A percentile compares a stretch with the other conserved stretches of the same genome.
Evolutionary conservation across 2,888 invertebrate species (phyloP).

Genomic region (Dascillus cervinus): DNA sequence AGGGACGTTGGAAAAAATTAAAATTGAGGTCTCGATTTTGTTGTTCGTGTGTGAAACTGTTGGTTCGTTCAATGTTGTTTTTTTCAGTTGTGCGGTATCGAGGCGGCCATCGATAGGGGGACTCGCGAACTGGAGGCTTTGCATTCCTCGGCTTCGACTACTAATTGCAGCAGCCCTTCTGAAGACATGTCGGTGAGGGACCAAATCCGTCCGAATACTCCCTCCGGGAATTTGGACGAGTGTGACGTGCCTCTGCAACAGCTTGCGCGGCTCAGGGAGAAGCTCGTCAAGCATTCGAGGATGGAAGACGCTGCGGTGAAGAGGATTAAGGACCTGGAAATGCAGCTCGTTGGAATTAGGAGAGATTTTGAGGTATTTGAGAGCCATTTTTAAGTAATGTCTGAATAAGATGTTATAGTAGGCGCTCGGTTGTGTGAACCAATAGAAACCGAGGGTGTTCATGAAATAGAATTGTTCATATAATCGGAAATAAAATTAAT

Average conservation of each 20-base stretch:
- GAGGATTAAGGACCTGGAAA: constrained; percentile 68
- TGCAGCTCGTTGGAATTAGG: constrained; percentile 53
- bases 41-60: too few species aligned
- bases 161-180: constrained; percentile 67
- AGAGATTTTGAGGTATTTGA: constrained; percentile 58
- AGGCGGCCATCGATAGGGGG: constrained; percentile 58
- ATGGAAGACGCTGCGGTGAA: constrained; percentile 75
- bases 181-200: constrained; percentile 72
- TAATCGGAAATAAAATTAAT: too few species aligned
- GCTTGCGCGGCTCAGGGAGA: constrained; percentile 39
- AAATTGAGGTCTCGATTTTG: constrained; percentile 45
- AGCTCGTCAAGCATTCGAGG: constrained; percentile 51
- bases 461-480: too few species aligned
- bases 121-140: constrained; percentile 66
- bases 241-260: constrained; percentile 39
- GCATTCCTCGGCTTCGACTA: constrained; percentile 56
- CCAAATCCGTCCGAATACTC: constrained; percentile 40
- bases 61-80: too few species aligned
- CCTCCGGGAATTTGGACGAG: constrained; percentile 33
- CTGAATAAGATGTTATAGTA: too few species aligned
- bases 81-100: constrained; percentile 54
- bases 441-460: too few species aligned
- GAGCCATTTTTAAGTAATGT: too few species aligned
- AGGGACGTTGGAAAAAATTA: constrained; percentile 38
- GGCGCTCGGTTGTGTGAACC: too few species aligned